A percentile compares a stretch with the other conserved stretches of the same genome.
Evolutionary conservation across 1,140 invertebrate genomes (phyloP).

Genomic region (Anastatus disparis): DNA sequence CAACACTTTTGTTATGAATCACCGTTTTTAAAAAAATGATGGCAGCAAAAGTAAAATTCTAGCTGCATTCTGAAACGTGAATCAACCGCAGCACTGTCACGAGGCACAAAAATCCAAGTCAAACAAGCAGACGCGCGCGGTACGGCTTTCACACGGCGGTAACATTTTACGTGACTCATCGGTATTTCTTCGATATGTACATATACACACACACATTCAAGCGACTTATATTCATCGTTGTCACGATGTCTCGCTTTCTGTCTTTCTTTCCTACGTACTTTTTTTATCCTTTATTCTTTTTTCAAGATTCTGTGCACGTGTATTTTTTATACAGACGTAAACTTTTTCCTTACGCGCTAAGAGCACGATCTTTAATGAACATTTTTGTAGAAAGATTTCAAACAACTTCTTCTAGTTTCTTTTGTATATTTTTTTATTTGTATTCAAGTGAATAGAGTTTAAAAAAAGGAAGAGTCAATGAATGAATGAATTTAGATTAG

Average conservation of each 20-base stretch:
- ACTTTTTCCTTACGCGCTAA: conserved; percentile 12
- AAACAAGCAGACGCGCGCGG: conserved; percentile 6
- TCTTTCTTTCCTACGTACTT: not conserved
- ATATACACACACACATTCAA: no score
- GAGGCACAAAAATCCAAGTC: no score
- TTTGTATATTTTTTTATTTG: no score
- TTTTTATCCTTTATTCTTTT: not conserved
- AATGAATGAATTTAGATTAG: no score
- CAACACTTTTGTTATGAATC: conserved; percentile 42
- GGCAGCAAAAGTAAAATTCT: not conserved
- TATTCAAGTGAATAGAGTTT: no score
- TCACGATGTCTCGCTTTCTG: not conserved
- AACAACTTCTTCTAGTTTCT: not conserved
- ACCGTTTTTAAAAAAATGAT: no score
- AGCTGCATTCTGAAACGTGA: not conserved
- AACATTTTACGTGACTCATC: conserved; percentile 37
- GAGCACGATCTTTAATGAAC: no score
- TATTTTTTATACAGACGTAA: not conserved
- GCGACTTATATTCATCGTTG: not conserved
- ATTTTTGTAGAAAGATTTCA: no score
- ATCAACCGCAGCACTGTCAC: conserved; percentile 39
- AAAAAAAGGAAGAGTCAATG: no score
- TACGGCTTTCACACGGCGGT: conserved; percentile 46
- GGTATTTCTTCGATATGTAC: conserved; percentile 27
- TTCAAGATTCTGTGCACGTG: no score